phyloP scores from a whole-genome alignment of 2,113 vertebrate species.

The Clarias magur region DNA sequence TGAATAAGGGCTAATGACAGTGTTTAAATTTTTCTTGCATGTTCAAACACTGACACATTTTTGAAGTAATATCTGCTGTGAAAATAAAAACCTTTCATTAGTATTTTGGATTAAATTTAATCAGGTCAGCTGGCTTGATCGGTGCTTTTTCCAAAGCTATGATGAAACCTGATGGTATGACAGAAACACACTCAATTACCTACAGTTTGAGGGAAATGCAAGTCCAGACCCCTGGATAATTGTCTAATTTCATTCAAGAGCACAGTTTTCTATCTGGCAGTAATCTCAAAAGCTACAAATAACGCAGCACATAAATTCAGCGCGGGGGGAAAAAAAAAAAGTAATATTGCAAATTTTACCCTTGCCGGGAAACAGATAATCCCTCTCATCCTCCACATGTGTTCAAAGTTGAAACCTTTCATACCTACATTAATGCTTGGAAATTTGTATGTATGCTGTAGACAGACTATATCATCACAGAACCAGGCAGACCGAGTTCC shows the following conservation, averaged over 20 bases:
- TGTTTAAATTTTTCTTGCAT: neutral
- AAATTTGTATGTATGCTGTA: neutral
- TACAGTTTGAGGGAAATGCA: neutral
- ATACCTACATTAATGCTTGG: neutral
- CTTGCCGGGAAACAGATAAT: constrained; percentile 6
- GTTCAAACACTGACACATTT: neutral
- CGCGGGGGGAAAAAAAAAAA: neutral
- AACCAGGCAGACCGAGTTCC: neutral
- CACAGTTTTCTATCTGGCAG: neutral
- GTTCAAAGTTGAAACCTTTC: constrained; percentile 4
- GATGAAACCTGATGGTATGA: neutral
- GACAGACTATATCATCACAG: constrained; percentile 1
- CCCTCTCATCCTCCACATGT: constrained; percentile 1
- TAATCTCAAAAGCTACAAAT: neutral
- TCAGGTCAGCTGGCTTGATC: neutral
- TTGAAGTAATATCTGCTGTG: neutral
- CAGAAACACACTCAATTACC: neutral
- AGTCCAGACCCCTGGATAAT: neutral
- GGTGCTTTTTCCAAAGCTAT: neutral
- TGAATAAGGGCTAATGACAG: neutral
- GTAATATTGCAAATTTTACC: constrained; percentile 16
- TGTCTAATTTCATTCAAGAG: neutral
- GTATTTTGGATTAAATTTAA: neutral
- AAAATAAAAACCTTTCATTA: neutral
- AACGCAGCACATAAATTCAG: neutral